Conservation (phyloP, 2,113 vertebrate species). For the Argyrosomus japonicus region DNA sequence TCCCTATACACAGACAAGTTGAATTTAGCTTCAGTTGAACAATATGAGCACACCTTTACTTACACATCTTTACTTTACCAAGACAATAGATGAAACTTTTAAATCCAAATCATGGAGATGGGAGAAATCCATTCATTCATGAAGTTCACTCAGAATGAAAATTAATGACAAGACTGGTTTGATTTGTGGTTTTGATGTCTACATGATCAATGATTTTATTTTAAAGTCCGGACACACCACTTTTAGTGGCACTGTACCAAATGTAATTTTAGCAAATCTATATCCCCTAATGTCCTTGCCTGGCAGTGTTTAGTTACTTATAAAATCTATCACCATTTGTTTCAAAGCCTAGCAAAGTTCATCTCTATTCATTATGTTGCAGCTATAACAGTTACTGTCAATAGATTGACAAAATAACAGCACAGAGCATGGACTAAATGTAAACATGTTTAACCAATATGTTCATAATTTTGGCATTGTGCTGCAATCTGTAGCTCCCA, state of each 20-base stretch:
- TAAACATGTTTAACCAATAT: neutral
- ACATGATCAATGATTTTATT: neutral
- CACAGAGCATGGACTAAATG: neutral
- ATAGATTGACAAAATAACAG: neutral
- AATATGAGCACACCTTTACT: neutral
- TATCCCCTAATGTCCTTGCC: neutral
- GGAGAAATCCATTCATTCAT: neutral
- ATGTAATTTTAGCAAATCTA: neutral
- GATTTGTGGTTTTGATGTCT: neutral
- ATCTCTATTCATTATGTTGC: neutral
- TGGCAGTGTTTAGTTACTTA: rapidly evolving
- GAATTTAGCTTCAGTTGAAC: neutral
- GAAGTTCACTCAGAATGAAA: neutral
- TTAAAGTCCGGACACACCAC: neutral
- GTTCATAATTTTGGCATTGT: neutral
- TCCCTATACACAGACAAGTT: neutral
- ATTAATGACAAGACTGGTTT: neutral
- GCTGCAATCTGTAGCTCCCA: neutral
- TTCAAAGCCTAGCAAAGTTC: neutral
- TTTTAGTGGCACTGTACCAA: neutral
- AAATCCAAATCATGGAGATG: neutral
- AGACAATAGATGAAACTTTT: neutral
- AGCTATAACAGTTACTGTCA: neutral
- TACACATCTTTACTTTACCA: neutral
- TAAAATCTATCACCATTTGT: neutral